Evolutionary conservation across 2,113 vertebrate species (phyloP).

Genomic region (Pardalotus punctatus): DNA sequence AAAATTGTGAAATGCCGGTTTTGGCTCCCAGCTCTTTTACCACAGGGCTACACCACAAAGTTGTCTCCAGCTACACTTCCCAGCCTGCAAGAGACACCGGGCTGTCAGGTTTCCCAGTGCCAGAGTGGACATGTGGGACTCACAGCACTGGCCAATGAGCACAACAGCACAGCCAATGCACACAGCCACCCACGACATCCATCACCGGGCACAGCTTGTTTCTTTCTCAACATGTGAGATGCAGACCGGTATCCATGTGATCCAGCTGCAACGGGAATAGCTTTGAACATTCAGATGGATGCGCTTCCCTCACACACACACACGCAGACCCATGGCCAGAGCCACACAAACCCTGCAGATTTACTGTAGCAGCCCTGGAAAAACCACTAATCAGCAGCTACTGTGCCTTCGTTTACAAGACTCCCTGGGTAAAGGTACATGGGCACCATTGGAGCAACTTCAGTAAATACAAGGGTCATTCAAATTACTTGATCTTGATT

Average conservation of each 20-base stretch:
- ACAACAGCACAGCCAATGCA: not conserved
- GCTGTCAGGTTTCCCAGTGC: accelerated
- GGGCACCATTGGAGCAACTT: not conserved
- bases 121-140: not conserved
- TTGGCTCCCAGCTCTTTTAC: not conserved
- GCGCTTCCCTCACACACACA: not conserved
- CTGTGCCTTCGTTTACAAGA: not conserved
- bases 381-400: not conserved
- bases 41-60: not conserved
- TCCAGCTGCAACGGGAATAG: not conserved
- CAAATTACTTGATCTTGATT: not conserved
- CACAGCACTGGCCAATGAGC: accelerated
- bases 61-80: not conserved
- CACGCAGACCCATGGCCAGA: not conserved
- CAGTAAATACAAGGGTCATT: not conserved
- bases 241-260: accelerated
- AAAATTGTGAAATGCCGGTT: not conserved
- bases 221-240: accelerated
- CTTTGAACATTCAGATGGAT: accelerated
- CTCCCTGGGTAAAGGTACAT: not conserved
- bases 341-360: not conserved
- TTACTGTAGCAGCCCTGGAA: not conserved
- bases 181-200: not conserved
- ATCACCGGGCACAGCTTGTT: accelerated
- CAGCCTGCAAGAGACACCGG: not conserved